Conservation (phyloP, 1,140 invertebrate genomes). For the Drosophila kikkawai region DNA sequence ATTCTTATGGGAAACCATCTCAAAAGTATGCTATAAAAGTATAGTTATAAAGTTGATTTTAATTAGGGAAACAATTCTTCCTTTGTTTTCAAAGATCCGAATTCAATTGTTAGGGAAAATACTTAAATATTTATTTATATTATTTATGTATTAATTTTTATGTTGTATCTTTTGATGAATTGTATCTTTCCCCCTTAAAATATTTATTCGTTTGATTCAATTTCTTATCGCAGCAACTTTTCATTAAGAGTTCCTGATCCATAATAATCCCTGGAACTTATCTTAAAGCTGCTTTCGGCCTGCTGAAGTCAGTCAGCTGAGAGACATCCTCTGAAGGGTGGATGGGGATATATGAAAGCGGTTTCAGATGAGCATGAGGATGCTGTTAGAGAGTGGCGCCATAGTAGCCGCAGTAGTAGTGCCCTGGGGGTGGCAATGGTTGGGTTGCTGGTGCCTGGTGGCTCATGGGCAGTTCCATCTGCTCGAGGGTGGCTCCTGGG, state of each 20-base stretch:
- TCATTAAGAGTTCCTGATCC: constrained; percentile 12
- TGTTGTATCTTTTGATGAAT: background rate
- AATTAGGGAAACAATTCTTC: no score
- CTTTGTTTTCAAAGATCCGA: no score
- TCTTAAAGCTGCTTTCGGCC: constrained; percentile 34
- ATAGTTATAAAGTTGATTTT: background rate
- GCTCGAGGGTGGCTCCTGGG: constrained; percentile 10
- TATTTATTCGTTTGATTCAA: background rate
- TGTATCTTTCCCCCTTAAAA: background rate
- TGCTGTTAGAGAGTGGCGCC: constrained; percentile 15
- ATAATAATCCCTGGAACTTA: constrained; percentile 18
- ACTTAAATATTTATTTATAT: background rate
- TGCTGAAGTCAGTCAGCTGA: constrained; percentile 35
- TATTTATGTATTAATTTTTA: background rate
- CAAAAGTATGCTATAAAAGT: no score
- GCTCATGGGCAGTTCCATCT: constrained; percentile 43
- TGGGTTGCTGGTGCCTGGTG: background rate
- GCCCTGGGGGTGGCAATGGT: constrained; percentile 4
- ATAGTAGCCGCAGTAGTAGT: background rate
- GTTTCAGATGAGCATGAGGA: background rate
- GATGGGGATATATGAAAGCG: background rate
- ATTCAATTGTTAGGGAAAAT: background rate
- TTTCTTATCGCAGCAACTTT: constrained; percentile 1
- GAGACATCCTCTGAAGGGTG: constrained; percentile 9
- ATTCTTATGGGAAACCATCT: background rate